phyloP scores from a whole-genome alignment of 37 sponge, comb jelly and placozoan genomes.

The Petrosia ficiformis region DNA sequence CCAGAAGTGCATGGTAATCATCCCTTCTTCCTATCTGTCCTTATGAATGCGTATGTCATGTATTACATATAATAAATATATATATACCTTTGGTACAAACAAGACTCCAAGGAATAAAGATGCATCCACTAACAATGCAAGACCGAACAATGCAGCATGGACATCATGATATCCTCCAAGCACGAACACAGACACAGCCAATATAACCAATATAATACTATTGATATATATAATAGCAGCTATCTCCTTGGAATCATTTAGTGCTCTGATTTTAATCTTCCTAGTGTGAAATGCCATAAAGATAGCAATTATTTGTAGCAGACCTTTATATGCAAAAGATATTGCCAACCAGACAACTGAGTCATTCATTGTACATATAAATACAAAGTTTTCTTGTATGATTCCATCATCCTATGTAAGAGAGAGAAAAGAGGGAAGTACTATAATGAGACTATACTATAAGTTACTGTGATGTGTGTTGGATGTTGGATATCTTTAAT shows the following conservation, averaged over 20 bases:
- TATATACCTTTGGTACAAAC: constrained; percentile 63
- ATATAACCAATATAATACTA: constrained; percentile 12
- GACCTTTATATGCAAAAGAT: constrained; percentile 10
- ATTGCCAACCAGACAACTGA: constrained; percentile 9
- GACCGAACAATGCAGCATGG: constrained; percentile 33
- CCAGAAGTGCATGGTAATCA: no score
- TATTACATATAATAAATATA: no score
- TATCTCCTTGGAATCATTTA: constrained; percentile 58
- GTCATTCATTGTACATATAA: not conserved
- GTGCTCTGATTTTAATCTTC: constrained; percentile 40
- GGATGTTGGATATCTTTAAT: no score
- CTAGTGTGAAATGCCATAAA: constrained; percentile 52
- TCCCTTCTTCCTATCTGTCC: no score
- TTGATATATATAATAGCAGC: constrained; percentile 45
- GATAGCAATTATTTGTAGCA: constrained; percentile 34
- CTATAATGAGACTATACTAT: not conserved
- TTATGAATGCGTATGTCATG: no score
- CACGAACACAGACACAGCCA: constrained; percentile 23
- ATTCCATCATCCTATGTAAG: not conserved
- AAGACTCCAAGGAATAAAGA: constrained; percentile 30
- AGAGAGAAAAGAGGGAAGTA: not conserved
- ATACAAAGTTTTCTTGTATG: constrained; percentile 1
- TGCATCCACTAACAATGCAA: constrained; percentile 8
- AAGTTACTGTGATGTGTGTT: no score
- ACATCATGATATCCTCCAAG: constrained; percentile 16